phyloP scores from a whole-genome alignment of 2,888 invertebrate species.

The Brachypterus glaber region DNA sequence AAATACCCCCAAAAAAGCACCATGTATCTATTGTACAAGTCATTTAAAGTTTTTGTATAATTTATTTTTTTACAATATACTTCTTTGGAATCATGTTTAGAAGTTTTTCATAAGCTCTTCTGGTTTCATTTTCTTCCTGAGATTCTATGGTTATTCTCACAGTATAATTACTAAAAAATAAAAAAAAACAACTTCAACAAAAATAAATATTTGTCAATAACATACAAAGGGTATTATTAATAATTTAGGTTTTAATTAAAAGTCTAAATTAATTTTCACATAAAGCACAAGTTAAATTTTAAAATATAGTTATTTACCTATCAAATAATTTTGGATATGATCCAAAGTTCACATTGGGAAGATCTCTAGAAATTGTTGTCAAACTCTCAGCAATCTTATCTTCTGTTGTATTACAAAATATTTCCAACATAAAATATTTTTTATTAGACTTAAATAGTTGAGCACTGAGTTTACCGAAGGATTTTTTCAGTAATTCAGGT shows the following conservation, averaged over 20 bases:
- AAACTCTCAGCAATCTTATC: constrained; percentile 40
- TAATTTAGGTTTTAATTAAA: too few relatives aligned
- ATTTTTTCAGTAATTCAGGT: constrained; percentile 44
- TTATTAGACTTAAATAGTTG: constrained; percentile 37
- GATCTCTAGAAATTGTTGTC: constrained; percentile 38
- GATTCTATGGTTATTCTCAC: constrained; percentile 46
- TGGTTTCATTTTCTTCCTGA: constrained; percentile 32
- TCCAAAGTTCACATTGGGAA: constrained; percentile 44
- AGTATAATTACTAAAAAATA: constrained; percentile 39
- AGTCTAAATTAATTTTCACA: too few relatives aligned
- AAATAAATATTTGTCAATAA: constrained; percentile 5
- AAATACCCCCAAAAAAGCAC: too few relatives aligned
- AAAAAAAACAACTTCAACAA: constrained; percentile 4
- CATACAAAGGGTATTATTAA: too few relatives aligned
- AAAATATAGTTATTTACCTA: too few relatives aligned
- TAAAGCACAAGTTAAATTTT: too few relatives aligned
- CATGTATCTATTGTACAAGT: too few relatives aligned
- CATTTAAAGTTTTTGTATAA: constrained; percentile 4
- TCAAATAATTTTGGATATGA: constrained; percentile 44
- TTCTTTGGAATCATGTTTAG: constrained; percentile 32
- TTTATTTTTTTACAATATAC: constrained; percentile 22
- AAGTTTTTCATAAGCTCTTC: constrained; percentile 38
- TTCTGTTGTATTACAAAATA: constrained; percentile 43
- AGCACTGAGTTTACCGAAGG: constrained; percentile 34
- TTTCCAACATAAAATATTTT: constrained; percentile 37